phyloP scores from a whole-genome alignment of 2,797 vertebrate genomes.

The Carduelis carduelis region DNA sequence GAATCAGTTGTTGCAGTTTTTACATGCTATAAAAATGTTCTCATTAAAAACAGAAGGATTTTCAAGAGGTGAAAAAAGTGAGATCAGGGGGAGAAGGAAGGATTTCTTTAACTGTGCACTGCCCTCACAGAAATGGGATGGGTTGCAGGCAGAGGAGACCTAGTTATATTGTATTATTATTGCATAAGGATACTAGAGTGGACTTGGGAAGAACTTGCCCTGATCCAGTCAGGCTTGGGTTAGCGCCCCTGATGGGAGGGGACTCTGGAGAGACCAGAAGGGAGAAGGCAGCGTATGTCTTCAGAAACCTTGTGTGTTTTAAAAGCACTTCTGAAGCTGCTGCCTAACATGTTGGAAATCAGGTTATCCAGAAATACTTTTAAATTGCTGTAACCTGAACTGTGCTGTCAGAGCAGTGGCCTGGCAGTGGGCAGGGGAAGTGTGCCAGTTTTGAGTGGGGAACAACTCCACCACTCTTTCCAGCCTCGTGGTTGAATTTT shows the following conservation, averaged over 20 bases:
- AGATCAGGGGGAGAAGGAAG: accelerated
- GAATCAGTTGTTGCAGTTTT: background rate
- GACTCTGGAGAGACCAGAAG: background rate
- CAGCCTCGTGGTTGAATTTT: background rate
- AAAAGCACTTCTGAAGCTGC: background rate
- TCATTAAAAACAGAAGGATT: background rate
- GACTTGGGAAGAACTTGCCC: background rate
- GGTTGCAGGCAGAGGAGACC: background rate
- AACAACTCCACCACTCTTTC: background rate
- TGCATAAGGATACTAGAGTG: background rate
- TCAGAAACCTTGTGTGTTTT: background rate
- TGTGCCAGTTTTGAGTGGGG: background rate
- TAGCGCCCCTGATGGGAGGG: accelerated
- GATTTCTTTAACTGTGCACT: background rate
- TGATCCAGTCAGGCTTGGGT: background rate
- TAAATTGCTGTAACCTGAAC: background rate
- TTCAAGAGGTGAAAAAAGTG: background rate
- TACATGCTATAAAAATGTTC: background rate
- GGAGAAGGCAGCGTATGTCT: background rate
- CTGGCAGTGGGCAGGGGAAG: background rate
- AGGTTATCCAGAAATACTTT: background rate
- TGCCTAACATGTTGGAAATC: background rate
- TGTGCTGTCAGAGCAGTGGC: background rate
- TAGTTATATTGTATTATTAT: background rate
- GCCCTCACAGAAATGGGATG: background rate